Percentiles rank a stretch among this genome's conserved stretches.
These are phyloP conservation scores for Lymantria monacha DNA, from an alignment of 2,888 invertebrate genomes.

Conservation along the genomic window DNA sequence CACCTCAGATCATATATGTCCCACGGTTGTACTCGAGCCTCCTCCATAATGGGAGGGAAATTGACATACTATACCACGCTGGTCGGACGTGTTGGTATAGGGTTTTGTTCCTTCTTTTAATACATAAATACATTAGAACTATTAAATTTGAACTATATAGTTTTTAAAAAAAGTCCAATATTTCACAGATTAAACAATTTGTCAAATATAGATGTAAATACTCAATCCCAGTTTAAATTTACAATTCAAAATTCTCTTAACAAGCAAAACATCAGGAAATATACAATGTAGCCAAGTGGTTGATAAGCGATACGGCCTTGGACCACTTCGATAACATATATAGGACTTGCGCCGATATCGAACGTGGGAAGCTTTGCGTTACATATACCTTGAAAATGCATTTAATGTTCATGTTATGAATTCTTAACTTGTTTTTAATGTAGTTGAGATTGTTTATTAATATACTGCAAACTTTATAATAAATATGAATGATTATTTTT, in stretches of 20 bases:
- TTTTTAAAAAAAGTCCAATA: no score
- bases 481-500: no score
- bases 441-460: neutral
- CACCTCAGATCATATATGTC: no score
- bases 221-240: neutral
- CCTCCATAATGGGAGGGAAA: no score
- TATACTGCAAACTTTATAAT: neutral
- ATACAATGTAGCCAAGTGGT: slow-evolving; percentile 16
- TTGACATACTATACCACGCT: no score
- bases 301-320: slow-evolving; percentile 45
- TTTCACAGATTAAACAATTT: no score
- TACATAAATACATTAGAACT: no score
- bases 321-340: slow-evolving; percentile 45
- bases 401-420: neutral
- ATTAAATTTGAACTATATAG: no score
- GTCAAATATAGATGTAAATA: neutral
- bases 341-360: slow-evolving; percentile 26
- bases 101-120: no score
- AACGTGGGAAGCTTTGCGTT: slow-evolving; percentile 29
- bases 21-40: no score
- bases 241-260: slow-evolving; percentile 15
- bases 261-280: slow-evolving; percentile 20
- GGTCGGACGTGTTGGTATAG: no score
- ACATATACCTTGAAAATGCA: neutral
- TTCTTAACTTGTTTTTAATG: no score